Evolutionary conservation across 2,797 vertebrate species (phyloP).

Genomic region (Prunella strophiata): DNA sequence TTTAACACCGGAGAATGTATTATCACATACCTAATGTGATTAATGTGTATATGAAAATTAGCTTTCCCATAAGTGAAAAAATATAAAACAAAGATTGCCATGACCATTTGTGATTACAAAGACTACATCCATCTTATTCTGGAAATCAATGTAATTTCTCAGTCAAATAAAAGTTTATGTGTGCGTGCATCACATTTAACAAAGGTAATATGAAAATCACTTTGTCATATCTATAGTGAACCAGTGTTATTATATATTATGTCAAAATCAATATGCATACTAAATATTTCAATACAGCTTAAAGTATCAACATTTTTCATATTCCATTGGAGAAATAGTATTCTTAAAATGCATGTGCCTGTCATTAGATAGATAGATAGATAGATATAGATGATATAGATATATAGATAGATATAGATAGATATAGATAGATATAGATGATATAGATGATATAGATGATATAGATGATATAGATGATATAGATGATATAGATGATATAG

Average conservation of each 20-base stretch:
- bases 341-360: not conserved
- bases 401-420: not conserved
- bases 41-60: constrained; percentile 37
- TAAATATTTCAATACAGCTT: not conserved
- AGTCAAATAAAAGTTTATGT: constrained; percentile 16
- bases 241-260: not conserved
- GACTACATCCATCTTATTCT: constrained; percentile 15
- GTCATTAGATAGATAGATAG: not conserved
- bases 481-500: too few relatives aligned
- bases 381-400: not conserved
- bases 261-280: constrained; percentile 17
- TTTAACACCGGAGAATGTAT: not conserved
- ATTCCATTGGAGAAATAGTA: not conserved
- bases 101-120: constrained; percentile 1
- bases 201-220: constrained; percentile 15
- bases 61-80: constrained; percentile 35
- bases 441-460: not conserved
- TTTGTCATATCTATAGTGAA: not conserved
- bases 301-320: constrained; percentile 27
- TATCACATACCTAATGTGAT: constrained; percentile 26
- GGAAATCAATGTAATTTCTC: constrained; percentile 25
- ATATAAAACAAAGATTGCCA: constrained; percentile 18
- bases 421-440: not conserved
- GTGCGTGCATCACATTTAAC: not conserved
- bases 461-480: not conserved